A percentile compares a stretch with the other conserved stretches of the same genome.
Evolutionary conservation across 2,113 vertebrate species (phyloP).

Genomic region (Thymallus thymallus): DNA sequence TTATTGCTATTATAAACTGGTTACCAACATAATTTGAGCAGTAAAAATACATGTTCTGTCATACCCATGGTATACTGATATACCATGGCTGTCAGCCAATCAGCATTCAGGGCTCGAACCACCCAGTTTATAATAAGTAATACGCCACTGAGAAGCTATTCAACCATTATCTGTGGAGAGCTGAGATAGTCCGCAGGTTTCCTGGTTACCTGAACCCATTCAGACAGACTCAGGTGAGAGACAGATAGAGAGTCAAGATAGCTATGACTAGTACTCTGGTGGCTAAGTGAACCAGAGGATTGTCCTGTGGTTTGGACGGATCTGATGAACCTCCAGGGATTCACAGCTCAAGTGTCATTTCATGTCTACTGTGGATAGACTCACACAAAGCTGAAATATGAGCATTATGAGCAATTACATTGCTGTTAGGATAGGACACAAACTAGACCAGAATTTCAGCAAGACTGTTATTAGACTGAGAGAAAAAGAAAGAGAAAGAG

Average conservation of each 20-base stretch:
- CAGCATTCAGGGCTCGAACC: too few relatives aligned
- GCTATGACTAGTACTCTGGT: neutral
- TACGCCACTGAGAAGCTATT: neutral
- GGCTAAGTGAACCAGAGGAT: slow-evolving; percentile 6
- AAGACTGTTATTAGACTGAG: neutral
- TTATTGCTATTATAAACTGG: too few relatives aligned
- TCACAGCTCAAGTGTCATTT: neutral
- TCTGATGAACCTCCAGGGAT: neutral
- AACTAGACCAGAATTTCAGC: too few relatives aligned
- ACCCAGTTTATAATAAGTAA: too few relatives aligned
- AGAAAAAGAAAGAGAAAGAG: neutral
- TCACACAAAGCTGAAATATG: too few relatives aligned
- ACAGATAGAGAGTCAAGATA: neutral
- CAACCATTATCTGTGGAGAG: neutral
- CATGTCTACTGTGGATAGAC: neutral
- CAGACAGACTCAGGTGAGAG: neutral
- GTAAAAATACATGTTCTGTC: too few relatives aligned
- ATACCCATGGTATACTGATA: too few relatives aligned
- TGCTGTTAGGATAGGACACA: too few relatives aligned
- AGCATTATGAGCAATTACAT: too few relatives aligned
- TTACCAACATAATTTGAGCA: too few relatives aligned
- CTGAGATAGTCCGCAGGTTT: neutral
- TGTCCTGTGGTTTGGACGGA: neutral
- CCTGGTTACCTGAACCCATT: neutral
- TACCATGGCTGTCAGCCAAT: too few relatives aligned